Base-by-base conservation (phyloP, 2,797 vertebrate genomes). In the Aeoliscus strigatus region DNA sequence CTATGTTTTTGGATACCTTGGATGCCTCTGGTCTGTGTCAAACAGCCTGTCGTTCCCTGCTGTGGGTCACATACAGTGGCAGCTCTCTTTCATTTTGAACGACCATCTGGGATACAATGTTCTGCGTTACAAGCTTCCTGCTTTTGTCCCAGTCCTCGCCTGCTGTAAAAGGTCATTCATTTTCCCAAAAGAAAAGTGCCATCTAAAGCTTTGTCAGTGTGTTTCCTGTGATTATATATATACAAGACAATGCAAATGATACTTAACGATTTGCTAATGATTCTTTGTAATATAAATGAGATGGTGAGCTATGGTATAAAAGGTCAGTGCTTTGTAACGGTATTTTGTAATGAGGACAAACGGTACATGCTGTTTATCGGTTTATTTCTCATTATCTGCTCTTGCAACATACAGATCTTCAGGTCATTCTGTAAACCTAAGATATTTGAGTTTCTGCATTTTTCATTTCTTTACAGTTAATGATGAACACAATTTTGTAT, bases 181-280 rank as follows among this genome's bases (percentile, higher is more conserved):
- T n/a, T n/a, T n/a, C n/a, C n/a, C 27, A 9, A 27, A 27, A 35
- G 27, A 45, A 24, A 64, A 47, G 63, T 78, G 57, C 63, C 54
- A 75, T 64, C 48, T 41, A 33, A 58, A 66, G 51, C 50, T 79
- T 73, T 68, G 60, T 57, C 44, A 27, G 14, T 35, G 18, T 21
- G 1, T 17, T 23, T 17, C 9, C 27, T 24, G 11, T n/a, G 7
- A 23, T 40, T 2, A 51, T 14, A 52, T 33, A 51, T 52, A 39
- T 44, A 12, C 38, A 40, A 11, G 3, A 24, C 18, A 37, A n/a
- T 14, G 11, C 8, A 31, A 36, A 33, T 27, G 39, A 31, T 35
- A 21, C 10, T 14, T 10, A 49, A 12, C 16, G 14, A 41, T 35
- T 6, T 5, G 14, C 40, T 50, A 4, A 42, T 34, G 26, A 44